phyloP scores from a whole-genome alignment of 2,888 invertebrate genomes.

The Pogonocherus hispidulus region DNA sequence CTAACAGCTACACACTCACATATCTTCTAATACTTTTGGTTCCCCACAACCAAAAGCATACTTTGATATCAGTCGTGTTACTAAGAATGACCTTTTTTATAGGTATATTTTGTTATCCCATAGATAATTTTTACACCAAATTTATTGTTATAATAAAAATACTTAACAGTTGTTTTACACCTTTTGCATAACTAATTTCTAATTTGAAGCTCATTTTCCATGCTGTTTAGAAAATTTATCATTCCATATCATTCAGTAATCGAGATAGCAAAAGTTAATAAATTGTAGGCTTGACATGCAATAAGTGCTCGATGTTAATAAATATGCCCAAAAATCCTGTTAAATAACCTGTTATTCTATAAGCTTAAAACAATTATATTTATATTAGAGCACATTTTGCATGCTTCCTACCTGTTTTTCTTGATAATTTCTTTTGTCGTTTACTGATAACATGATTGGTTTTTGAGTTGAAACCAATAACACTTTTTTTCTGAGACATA shows the following conservation, averaged over 20 bases:
- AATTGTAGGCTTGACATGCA: constrained; percentile 27
- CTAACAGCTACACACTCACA: too few relatives aligned
- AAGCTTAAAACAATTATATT: constrained; percentile 36
- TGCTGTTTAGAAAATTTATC: constrained; percentile 15
- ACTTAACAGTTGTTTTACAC: too few relatives aligned
- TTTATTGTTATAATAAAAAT: too few relatives aligned
- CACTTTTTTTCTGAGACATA: constrained; percentile 45
- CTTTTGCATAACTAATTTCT: not conserved
- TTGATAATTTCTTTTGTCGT: constrained; percentile 53
- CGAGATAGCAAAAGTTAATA: constrained; percentile 8
- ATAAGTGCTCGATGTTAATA: constrained; percentile 30
- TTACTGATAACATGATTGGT: constrained; percentile 46
- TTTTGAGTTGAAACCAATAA: constrained; percentile 40
- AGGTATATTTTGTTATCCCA: too few relatives aligned
- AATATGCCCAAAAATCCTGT: constrained; percentile 16
- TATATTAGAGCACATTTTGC: constrained; percentile 45
- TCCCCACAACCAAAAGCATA: too few relatives aligned
- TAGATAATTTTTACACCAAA: too few relatives aligned
- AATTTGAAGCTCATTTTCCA: constrained; percentile 12
- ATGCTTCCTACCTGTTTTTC: constrained; percentile 58
- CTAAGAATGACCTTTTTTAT: too few relatives aligned
- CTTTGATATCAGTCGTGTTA: too few relatives aligned
- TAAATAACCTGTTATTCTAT: constrained; percentile 20
- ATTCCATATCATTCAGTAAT: constrained; percentile 13
- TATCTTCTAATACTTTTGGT: too few relatives aligned